phyloP scores from a whole-genome alignment of 1,140 invertebrate genomes.

The Babylonia areolata region DNA sequence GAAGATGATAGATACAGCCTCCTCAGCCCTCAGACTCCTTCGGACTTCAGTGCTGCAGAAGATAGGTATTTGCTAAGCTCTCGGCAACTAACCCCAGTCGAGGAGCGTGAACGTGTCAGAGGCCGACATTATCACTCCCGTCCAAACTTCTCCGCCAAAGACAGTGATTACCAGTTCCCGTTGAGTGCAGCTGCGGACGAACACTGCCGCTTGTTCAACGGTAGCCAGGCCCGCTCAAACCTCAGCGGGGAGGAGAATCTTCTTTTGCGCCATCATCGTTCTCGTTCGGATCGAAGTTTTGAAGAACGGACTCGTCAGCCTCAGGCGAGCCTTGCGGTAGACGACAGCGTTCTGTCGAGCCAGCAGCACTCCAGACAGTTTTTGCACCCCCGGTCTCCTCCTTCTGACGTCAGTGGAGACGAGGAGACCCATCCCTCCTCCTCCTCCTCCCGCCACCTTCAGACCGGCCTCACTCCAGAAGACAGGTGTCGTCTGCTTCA shows the following conservation, averaged over 20 bases:
- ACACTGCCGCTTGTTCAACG: background rate
- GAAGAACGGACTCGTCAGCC: background rate
- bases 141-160: background rate
- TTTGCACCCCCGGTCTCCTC: background rate
- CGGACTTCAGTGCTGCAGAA: background rate
- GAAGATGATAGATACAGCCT: background rate
- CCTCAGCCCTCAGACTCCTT: background rate
- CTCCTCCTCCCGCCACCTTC: background rate
- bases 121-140: background rate
- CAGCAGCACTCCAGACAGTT: background rate
- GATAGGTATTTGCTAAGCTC: background rate
- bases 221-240: background rate
- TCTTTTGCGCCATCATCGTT: background rate
- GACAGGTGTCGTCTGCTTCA: slow-evolving; percentile 3
- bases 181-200: background rate
- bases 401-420: background rate
- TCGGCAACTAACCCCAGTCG: background rate
- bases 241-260: background rate
- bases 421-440: background rate
- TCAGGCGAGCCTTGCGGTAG: background rate
- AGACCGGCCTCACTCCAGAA: background rate
- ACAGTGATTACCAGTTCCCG: background rate
- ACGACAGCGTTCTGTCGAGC: background rate
- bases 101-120: background rate
- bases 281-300: too few relatives aligned